A percentile compares a stretch with the other conserved stretches of the same genome.
phyloP scores from a whole-genome alignment of 2,797 vertebrate species.

The Sternarchorhynchus goeldii region DNA sequence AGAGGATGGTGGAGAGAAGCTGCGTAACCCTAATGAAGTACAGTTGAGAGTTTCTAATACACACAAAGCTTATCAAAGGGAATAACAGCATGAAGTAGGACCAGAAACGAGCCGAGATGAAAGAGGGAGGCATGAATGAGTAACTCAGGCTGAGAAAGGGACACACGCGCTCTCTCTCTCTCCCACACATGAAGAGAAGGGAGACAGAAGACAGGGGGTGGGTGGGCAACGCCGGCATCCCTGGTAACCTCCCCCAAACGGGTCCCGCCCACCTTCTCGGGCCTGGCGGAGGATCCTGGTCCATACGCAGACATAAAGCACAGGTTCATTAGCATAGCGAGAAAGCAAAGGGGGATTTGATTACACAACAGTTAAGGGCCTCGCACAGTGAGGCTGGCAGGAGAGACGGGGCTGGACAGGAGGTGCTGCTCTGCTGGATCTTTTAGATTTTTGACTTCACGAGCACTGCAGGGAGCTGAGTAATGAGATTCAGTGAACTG shows the following conservation, averaged over 20 bases:
- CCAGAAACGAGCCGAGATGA: conserved; percentile 35
- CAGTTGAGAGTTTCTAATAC: conserved; percentile 15
- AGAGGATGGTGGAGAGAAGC: background rate
- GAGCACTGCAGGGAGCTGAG: background rate
- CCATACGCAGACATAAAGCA: conserved; percentile 58
- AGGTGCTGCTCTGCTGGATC: conserved; percentile 20
- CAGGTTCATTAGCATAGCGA: conserved; percentile 32
- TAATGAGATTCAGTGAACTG: background rate
- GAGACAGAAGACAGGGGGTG: conserved; percentile 64
- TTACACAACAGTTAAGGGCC: conserved; percentile 46
- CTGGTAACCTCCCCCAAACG: conserved; percentile 71
- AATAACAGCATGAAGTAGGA: background rate
- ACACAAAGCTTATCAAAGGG: conserved; percentile 45
- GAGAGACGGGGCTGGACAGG: conserved; percentile 4
- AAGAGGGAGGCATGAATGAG: conserved; percentile 66
- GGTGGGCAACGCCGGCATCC: conserved; percentile 77
- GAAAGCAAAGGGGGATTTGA: conserved; percentile 28
- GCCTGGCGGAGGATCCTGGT: conserved; percentile 70
- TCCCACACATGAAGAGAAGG: conserved; percentile 44
- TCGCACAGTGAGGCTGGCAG: conserved; percentile 5
- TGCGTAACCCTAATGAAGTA: background rate
- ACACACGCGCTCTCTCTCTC: conserved; percentile 76
- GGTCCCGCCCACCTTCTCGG: conserved; percentile 71
- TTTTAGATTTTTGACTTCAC: background rate
- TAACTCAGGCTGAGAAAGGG: conserved; percentile 79